These are phyloP conservation scores for Euclidia mi DNA, from an alignment of 2,888 invertebrate genomes.

Conservation along the genomic window DNA sequence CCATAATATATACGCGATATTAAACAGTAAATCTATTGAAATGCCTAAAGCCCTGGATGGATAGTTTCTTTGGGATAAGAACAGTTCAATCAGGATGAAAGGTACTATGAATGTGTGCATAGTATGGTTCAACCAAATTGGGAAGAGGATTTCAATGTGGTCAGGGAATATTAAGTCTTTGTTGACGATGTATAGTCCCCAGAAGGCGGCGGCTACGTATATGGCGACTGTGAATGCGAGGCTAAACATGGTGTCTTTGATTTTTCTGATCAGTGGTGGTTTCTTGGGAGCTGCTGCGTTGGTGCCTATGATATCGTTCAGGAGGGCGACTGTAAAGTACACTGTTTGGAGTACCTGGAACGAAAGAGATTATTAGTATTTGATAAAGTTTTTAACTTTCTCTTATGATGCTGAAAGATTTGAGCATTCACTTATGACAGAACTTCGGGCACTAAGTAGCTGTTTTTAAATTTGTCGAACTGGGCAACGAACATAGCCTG, in stretches of 20 bases:
- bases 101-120: slow-evolving; percentile 96
- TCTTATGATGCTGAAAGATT: too few species aligned
- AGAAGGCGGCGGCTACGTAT: slow-evolving; percentile 96
- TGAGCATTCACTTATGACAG: too few species aligned
- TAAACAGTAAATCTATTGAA: slow-evolving; percentile 88
- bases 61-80: slow-evolving; percentile 92
- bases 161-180: slow-evolving; percentile 97
- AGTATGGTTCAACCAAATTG: slow-evolving; percentile 96
- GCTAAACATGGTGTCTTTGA: slow-evolving; percentile 92
- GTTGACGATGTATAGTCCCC: slow-evolving; percentile 95
- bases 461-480: too few species aligned
- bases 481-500: too few species aligned
- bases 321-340: slow-evolving; percentile 93
- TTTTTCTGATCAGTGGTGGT: slow-evolving; percentile 90
- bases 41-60: slow-evolving; percentile 92
- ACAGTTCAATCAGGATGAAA: slow-evolving; percentile 93
- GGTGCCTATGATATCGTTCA: slow-evolving; percentile 94
- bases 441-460: too few species aligned
- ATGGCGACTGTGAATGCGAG: slow-evolving; percentile 94
- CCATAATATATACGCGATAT: slow-evolving; percentile 92
- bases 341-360: slow-evolving; percentile 93
- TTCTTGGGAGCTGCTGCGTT: slow-evolving; percentile 91
- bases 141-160: slow-evolving; percentile 94
- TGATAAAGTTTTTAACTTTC: too few species aligned
- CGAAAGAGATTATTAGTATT: too few species aligned